Percentiles rank a stretch among this genome's conserved stretches.
Evolutionary conservation across 2,113 vertebrate species (phyloP).

Genomic region (Ammodytes marinus): DNA sequence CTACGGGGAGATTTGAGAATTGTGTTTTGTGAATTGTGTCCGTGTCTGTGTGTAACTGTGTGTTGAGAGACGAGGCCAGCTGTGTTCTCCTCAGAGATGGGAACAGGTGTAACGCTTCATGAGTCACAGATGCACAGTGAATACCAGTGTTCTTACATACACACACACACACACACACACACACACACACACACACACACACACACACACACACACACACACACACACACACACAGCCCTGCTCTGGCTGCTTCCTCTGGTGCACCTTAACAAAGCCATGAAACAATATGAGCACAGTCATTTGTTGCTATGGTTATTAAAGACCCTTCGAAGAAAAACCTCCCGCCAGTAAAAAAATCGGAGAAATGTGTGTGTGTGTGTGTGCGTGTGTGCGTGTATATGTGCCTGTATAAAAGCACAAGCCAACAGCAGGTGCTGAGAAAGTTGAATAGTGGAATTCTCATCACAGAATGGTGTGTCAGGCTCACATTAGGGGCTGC

Average conservation of each 20-base stretch:
- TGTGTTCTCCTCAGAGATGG: conserved; percentile 67
- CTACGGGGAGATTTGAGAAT: conserved; percentile 45
- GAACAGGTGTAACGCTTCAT: conserved; percentile 71
- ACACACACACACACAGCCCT: not conserved
- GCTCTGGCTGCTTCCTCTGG: conserved; percentile 69
- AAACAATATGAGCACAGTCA: conserved; percentile 57
- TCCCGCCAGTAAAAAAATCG: conserved; percentile 8
- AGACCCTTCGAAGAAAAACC: conserved; percentile 45
- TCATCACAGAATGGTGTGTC: conserved; percentile 42
- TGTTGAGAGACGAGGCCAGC: conserved; percentile 66
- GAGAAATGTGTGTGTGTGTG: conserved; percentile 39
- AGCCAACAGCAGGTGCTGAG: conserved; percentile 62
- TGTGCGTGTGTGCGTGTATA: conserved; percentile 32
- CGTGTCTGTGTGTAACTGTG: not conserved
- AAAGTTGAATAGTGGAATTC: conserved; percentile 52
- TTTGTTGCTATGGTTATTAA: conserved; percentile 78
- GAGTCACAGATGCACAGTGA: conserved; percentile 59
- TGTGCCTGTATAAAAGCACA: conserved; percentile 17
- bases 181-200: conserved; percentile 4
- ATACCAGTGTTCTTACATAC: conserved; percentile 59
- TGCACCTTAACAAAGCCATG: conserved; percentile 65
- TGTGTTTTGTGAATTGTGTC: conserved; percentile 57
- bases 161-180: conserved; percentile 19
- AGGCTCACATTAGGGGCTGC: conserved; percentile 34
- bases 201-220: too few species aligned